phyloP scores from a whole-genome alignment of 2,888 invertebrate species.

The Philaethria dido region DNA sequence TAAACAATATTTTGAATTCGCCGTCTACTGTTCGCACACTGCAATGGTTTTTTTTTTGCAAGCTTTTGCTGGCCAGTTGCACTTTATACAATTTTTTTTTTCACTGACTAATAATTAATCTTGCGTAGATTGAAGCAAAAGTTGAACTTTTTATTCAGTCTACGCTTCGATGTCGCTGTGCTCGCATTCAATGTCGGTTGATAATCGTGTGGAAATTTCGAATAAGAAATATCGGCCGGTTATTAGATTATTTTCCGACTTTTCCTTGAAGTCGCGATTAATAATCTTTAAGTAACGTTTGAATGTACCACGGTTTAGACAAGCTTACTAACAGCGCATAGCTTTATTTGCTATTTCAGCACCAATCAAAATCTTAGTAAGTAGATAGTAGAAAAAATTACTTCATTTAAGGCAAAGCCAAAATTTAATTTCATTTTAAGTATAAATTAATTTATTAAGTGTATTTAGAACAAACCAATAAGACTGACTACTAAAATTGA shows the following conservation, averaged over 20 bases:
- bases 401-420: constrained; percentile 14
- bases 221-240: constrained; percentile 18
- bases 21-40: not conserved
- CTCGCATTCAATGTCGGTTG: constrained; percentile 38
- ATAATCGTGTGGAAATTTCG: constrained; percentile 19
- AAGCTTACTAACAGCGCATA: not conserved
- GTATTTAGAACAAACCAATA: constrained; percentile 49
- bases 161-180: not conserved
- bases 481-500: constrained; percentile 57
- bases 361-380: not conserved
- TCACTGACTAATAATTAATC: not conserved
- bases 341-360: not conserved
- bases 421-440: constrained; percentile 20
- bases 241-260: constrained; percentile 31
- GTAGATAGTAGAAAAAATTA: not conserved
- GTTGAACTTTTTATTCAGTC: constrained; percentile 50
- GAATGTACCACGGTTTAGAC: constrained; percentile 11
- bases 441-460: constrained; percentile 42
- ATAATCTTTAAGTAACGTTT: constrained; percentile 18
- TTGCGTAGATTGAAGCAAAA: constrained; percentile 44
- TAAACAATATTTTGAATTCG: constrained; percentile 1
- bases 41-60: not conserved
- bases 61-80: not conserved
- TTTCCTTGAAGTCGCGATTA: constrained; percentile 21
- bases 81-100: not conserved